Percentiles rank a stretch among this genome's conserved stretches.
These are phyloP conservation scores for Microtus richardsoni DNA, from an alignment of 2,113 vertebrate species.

Conservation along the genomic window DNA sequence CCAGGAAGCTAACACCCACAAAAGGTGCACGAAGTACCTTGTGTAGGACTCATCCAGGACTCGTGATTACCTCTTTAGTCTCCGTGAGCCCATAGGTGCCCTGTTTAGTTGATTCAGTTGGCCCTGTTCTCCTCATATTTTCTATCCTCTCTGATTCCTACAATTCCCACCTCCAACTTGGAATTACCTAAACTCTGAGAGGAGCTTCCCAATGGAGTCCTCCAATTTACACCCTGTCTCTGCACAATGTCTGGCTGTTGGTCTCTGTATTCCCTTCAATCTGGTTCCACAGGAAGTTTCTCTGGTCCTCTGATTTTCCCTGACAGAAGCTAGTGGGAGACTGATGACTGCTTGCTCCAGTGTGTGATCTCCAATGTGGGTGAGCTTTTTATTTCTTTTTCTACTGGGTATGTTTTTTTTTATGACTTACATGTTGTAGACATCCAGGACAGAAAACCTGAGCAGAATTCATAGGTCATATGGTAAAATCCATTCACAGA, in stretches of 20 bases:
- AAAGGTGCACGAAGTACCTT: neutral
- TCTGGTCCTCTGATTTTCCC: too few species aligned
- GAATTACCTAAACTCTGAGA: fast-evolving
- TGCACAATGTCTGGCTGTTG: neutral
- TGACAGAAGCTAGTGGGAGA: neutral
- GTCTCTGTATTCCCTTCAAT: neutral
- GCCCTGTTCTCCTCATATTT: neutral
- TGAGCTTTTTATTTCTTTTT: neutral
- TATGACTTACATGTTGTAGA: neutral
- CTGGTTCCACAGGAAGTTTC: neutral
- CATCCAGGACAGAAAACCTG: neutral
- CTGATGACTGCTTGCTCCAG: neutral
- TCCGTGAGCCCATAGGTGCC: neutral
- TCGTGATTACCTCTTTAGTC: neutral
- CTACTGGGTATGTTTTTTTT: neutral
- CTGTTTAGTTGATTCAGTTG: neutral
- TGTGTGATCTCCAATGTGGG: neutral
- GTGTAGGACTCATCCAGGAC: neutral
- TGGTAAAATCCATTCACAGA: neutral
- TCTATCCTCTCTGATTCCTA: neutral
- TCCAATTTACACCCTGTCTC: neutral
- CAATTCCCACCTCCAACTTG: neutral
- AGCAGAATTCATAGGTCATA: neutral
- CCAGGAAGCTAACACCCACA: too few species aligned
- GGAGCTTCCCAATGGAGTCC: neutral